phyloP scores from a whole-genome alignment of 92 coral and sea anemone genomes.

The Chrysogorgia sp. region DNA sequence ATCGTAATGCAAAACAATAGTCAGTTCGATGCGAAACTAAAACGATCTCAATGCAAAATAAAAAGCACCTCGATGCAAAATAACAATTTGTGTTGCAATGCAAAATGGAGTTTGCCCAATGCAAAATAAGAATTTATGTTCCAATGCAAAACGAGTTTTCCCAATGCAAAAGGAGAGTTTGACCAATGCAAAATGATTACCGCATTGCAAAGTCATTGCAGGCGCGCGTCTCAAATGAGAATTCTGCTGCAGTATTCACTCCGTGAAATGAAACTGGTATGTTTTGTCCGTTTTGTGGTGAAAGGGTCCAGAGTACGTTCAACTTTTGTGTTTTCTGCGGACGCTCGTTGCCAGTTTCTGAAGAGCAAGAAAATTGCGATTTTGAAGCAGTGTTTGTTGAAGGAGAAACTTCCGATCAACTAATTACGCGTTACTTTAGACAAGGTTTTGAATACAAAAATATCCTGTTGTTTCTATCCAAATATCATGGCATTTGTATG shows the following conservation, averaged over 20 bases:
- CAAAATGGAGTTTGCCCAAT: not conserved
- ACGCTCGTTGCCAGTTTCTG: not conserved
- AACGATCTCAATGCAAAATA: slow-evolving; percentile 1
- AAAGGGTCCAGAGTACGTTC: not conserved
- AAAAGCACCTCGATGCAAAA: too few species aligned
- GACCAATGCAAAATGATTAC: slow-evolving; percentile 11
- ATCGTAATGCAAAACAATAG: not conserved
- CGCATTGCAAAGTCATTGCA: slow-evolving; percentile 4
- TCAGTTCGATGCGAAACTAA: not conserved
- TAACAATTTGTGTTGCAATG: too few species aligned
- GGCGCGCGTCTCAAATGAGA: not conserved
- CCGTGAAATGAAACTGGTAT: slow-evolving; percentile 2
- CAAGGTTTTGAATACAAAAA: slow-evolving; percentile 6
- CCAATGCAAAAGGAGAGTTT: not conserved
- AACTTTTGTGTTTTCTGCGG: slow-evolving; percentile 6
- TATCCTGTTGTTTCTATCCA: slow-evolving; percentile 6
- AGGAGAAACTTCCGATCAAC: slow-evolving; percentile 1
- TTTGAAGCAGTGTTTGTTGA: not conserved
- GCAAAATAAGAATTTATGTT: not conserved
- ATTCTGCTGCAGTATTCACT: not conserved
- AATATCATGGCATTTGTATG: slow-evolving; percentile 25
- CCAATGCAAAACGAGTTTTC: not conserved
- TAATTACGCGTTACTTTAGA: slow-evolving; percentile 16
- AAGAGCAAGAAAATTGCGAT: not conserved
- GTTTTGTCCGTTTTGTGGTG: slow-evolving; percentile 30